These are phyloP conservation scores for Ferdinandea cuprea DNA, from an alignment of 2,888 invertebrate species.

Conservation along the genomic window DNA sequence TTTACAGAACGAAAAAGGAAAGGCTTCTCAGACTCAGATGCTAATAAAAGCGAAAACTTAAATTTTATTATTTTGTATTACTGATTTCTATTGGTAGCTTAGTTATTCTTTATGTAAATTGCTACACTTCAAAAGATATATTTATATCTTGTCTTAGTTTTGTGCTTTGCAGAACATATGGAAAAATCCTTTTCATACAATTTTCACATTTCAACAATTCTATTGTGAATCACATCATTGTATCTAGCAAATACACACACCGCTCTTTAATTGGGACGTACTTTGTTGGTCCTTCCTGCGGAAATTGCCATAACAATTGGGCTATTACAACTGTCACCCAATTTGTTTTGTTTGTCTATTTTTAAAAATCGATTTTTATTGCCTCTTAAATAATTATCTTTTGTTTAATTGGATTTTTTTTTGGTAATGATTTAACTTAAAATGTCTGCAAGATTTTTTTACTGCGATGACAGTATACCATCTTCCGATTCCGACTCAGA, in stretches of 20 bases:
- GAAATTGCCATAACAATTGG: conserved; percentile 68
- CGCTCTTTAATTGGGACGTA: conserved; percentile 7
- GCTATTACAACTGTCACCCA: conserved; percentile 54
- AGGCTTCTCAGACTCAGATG: too few species aligned
- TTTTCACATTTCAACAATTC: too few species aligned
- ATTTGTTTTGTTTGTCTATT: conserved; percentile 61
- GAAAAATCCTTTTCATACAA: too few species aligned
- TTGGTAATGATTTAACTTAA: conserved; percentile 52
- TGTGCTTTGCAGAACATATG: too few species aligned
- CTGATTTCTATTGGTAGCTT: too few species aligned
- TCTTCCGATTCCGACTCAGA: conserved; percentile 79
- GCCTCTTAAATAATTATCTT: conserved; percentile 38
- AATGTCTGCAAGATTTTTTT: conserved; percentile 65
- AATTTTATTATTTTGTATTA: too few species aligned
- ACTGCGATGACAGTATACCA: conserved; percentile 65
- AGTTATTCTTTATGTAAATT: too few species aligned
- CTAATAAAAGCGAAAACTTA: too few species aligned
- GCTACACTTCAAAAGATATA: too few species aligned
- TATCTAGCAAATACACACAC: not conserved
- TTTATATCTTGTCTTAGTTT: too few species aligned
- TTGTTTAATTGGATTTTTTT: conserved; percentile 27
- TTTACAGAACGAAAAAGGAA: too few species aligned
- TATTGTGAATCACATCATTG: conserved; percentile 25
- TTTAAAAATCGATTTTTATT: conserved; percentile 69
- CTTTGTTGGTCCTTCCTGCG: conserved; percentile 32